phyloP scores from a whole-genome alignment of 2,888 invertebrate species.

The Cyaniris semiargus region DNA sequence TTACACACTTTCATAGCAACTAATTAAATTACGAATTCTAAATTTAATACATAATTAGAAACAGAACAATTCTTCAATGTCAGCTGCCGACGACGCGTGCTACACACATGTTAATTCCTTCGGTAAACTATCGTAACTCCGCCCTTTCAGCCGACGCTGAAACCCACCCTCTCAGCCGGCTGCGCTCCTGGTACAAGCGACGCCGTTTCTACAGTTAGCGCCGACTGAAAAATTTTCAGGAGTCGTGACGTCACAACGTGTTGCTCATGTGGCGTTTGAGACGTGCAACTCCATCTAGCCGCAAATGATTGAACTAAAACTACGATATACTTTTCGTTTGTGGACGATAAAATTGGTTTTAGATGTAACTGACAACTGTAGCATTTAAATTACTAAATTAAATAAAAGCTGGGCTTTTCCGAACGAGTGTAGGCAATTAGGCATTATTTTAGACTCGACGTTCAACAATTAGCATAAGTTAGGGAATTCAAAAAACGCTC shows the following conservation, averaged over 20 bases:
- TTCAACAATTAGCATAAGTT: no score
- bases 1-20: not conserved
- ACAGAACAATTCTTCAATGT: not conserved
- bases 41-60: not conserved
- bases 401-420: no score
- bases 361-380: no score
- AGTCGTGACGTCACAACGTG: constrained; percentile 33
- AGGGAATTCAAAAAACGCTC: no score
- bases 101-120: not conserved
- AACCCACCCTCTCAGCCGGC: constrained; percentile 39
- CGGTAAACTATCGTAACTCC: constrained; percentile 22
- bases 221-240: constrained; percentile 49
- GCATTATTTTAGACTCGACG: no score
- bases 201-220: constrained; percentile 68
- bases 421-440: no score
- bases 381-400: no score
- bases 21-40: not conserved
- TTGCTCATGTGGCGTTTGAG: not conserved
- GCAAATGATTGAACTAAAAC: constrained; percentile 21
- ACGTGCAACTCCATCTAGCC: constrained; percentile 39
- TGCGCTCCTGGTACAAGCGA: constrained; percentile 48
- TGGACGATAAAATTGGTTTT: not conserved
- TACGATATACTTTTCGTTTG: not conserved
- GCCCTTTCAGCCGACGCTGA: constrained; percentile 43
- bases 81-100: no score